Conservation (phyloP, 2,113 vertebrate species). For the Siniperca chuatsi region DNA sequence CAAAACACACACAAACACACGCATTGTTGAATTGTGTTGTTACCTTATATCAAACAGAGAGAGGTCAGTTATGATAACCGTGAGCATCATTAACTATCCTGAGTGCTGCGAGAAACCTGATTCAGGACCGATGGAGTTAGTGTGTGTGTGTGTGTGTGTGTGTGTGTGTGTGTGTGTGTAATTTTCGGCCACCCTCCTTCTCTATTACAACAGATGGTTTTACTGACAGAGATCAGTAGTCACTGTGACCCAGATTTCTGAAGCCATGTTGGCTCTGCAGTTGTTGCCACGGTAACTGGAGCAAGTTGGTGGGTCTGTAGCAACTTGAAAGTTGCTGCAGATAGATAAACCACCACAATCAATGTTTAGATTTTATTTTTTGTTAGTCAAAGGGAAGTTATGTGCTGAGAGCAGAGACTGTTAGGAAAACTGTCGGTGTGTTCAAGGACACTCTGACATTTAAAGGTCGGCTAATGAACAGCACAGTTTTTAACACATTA, state of each 20-base stretch:
- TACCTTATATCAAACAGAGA: constrained; percentile 30
- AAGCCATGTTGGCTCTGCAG: constrained; percentile 38
- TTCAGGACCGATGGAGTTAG: constrained; percentile 12
- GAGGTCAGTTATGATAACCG: constrained; percentile 18
- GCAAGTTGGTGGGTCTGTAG: constrained; percentile 15
- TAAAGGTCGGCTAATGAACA: background rate
- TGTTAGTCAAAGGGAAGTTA: background rate
- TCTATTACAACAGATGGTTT: constrained; percentile 68
- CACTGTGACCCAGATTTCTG: constrained; percentile 67
- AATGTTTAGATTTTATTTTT: background rate
- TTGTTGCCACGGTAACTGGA: constrained; percentile 56
- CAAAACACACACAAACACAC: background rate
- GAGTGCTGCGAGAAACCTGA: constrained; percentile 52
- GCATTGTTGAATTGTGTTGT: background rate
- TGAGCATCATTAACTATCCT: constrained; percentile 38
- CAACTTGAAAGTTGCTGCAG: constrained; percentile 19
- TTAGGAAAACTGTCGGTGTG: background rate
- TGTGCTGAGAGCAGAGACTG: background rate
- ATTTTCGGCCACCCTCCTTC: background rate
- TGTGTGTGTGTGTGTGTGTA: background rate
- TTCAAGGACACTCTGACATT: constrained; percentile 1
- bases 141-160: constrained; percentile 21
- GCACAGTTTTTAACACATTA: background rate
- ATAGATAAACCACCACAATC: constrained; percentile 32
- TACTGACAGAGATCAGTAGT: constrained; percentile 59